A percentile compares a stretch with the other conserved stretches of the same genome.
phyloP scores from a whole-genome alignment of 2,797 vertebrate species.

The Tapirus indicus region DNA sequence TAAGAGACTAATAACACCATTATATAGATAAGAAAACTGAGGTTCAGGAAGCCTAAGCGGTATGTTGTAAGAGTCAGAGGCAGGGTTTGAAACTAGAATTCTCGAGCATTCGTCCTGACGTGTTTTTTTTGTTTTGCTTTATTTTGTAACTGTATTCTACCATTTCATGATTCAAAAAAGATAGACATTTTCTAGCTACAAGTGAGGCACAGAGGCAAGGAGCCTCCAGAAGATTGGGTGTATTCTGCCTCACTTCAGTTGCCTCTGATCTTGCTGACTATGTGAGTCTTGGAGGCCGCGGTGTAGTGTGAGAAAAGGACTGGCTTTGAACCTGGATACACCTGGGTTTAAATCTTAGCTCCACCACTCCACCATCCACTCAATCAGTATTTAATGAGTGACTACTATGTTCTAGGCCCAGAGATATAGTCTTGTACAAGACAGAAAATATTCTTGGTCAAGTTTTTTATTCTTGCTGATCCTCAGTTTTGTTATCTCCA shows the following conservation, averaged over 20 bases:
- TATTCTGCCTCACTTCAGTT: neutral
- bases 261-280: neutral
- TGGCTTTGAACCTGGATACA: neutral
- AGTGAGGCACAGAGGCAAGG: neutral
- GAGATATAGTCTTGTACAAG: neutral
- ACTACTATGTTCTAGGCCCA: neutral
- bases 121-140: neutral
- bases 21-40: neutral
- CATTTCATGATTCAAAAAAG: neutral
- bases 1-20: neutral
- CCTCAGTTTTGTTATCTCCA: neutral
- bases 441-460: neutral
- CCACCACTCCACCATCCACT: too few species aligned
- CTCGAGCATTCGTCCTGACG: neutral
- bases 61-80: neutral
- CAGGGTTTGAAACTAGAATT: neutral
- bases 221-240: neutral
- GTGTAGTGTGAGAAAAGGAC: neutral
- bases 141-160: neutral
- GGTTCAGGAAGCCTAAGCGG: neutral
- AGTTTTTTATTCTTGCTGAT: neutral
- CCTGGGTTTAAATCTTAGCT: neutral
- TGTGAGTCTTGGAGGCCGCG: neutral
- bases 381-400: neutral
- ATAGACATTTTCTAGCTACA: neutral